Conservation (phyloP, 1,140 invertebrate genomes). For the Ceratitis capitata region DNA sequence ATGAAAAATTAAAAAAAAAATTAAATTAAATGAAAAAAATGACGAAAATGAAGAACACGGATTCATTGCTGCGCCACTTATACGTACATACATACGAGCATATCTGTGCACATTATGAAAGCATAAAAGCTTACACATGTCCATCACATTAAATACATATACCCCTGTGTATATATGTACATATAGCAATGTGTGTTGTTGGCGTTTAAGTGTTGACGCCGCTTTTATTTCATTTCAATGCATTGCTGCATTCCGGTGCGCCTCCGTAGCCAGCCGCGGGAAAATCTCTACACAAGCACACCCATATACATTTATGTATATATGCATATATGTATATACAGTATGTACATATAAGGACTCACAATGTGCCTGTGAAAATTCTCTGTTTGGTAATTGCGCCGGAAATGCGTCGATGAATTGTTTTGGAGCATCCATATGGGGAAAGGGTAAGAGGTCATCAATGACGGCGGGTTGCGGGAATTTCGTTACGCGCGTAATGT, state of each 20-base stretch:
- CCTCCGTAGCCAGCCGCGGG: background rate
- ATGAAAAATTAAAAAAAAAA: background rate
- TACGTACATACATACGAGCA: background rate
- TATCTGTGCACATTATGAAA: too few species aligned
- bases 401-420: conserved; percentile 17
- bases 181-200: background rate
- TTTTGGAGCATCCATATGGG: background rate
- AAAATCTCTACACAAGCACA: background rate
- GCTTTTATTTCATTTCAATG: conserved; percentile 15
- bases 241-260: background rate
- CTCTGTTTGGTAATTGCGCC: background rate
- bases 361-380: background rate
- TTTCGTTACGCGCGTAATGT: background rate
- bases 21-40: background rate
- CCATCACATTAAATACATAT: too few species aligned
- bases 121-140: too few species aligned
- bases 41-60: background rate
- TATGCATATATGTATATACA: too few species aligned
- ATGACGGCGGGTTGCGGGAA: background rate
- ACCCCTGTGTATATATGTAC: background rate
- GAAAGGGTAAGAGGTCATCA: background rate
- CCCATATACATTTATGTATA: background rate
- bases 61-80: background rate
- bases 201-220: background rate
- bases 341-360: too few species aligned